Evolutionary conservation across 2,113 vertebrate species (phyloP).

Genomic region (Dipodomys stephensi): DNA sequence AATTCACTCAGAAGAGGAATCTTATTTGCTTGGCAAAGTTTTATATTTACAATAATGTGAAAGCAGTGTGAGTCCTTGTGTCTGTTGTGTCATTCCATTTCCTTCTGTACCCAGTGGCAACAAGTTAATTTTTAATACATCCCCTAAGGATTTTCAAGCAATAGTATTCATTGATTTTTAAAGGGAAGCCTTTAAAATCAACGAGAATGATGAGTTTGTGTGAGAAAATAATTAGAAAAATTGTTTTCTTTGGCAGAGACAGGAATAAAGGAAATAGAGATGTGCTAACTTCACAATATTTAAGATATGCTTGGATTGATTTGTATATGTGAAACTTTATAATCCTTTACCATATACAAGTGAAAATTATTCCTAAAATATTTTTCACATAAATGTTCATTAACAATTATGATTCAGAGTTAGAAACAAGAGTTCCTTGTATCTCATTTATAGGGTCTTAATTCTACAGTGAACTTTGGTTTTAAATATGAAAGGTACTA

Average conservation of each 20-base stretch:
- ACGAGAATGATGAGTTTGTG: not conserved
- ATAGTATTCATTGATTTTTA: not conserved
- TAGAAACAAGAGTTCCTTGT: not conserved
- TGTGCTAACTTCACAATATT: not conserved
- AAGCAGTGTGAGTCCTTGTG: not conserved
- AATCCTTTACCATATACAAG: not conserved
- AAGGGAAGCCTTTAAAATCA: not conserved
- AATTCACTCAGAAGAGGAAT: conserved; percentile 3
- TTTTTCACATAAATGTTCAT: not conserved
- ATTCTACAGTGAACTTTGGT: not conserved
- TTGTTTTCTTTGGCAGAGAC: not conserved
- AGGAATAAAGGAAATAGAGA: not conserved
- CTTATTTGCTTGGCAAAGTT: not conserved
- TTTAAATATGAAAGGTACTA: not conserved
- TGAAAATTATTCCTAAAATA: not conserved
- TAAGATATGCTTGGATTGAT: not conserved
- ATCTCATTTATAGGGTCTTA: not conserved
- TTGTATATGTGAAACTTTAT: not conserved
- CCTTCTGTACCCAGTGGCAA: not conserved
- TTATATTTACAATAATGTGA: not conserved
- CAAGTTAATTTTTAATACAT: not conserved
- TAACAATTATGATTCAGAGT: not conserved
- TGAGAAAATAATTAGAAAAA: not conserved
- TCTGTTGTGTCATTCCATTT: not conserved
- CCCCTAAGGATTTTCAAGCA: not conserved